Percentiles rank a stretch among this genome's conserved stretches.
Evolutionary conservation across 2,797 vertebrate species (phyloP).

Genomic region (Nannoperca obscura): DNA sequence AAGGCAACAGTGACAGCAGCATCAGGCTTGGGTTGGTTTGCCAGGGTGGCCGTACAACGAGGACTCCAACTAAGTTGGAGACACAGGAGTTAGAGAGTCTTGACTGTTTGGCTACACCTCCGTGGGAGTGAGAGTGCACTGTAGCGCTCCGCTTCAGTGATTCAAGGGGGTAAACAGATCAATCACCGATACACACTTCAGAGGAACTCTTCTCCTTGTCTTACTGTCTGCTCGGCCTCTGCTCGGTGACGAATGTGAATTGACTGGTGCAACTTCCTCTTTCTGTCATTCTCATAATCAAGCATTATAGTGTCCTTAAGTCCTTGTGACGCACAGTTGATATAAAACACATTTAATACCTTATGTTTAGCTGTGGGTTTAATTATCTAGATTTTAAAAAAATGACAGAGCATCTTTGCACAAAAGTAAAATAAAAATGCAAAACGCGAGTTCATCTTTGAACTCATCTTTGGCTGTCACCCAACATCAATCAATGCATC

Average conservation of each 20-base stretch:
- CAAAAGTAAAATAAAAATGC: background rate
- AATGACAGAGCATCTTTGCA: background rate
- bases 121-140: conserved; percentile 41
- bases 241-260: conserved; percentile 60
- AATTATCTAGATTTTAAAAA: conserved; percentile 1
- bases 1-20: conserved; percentile 15
- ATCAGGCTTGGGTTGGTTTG: conserved; percentile 25
- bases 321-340: background rate
- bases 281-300: conserved; percentile 30
- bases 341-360: background rate
- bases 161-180: conserved; percentile 79
- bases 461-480: conserved; percentile 48
- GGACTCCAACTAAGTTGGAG: conserved; percentile 19
- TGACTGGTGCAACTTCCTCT: conserved; percentile 37
- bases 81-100: conserved; percentile 41
- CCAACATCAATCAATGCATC: conserved; percentile 56
- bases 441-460: conserved; percentile 22
- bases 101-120: conserved; percentile 54
- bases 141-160: conserved; percentile 66
- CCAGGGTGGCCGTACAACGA: conserved; percentile 9
- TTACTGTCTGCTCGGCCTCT: conserved; percentile 45
- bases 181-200: conserved; percentile 72
- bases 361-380: background rate
- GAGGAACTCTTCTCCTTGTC: conserved; percentile 54
- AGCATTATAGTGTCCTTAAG: conserved; percentile 9